Evolutionary conservation across 92 coral and sea anemone genomes (phyloP).

Genomic region (Palythoa heliodiscus): DNA sequence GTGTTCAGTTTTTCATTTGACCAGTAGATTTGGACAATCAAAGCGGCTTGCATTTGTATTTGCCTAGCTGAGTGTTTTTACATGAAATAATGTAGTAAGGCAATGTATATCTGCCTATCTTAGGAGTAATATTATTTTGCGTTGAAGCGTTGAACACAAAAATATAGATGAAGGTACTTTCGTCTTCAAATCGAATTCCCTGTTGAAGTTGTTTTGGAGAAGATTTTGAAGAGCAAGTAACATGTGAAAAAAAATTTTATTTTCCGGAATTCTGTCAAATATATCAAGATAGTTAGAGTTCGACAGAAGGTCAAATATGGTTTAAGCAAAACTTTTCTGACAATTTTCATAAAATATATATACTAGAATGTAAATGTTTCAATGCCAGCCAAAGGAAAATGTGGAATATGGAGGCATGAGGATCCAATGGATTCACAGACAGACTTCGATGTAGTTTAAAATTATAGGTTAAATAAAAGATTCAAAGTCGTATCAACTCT

Average conservation of each 20-base stretch:
- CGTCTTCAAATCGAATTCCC: neutral
- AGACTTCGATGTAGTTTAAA: too few species aligned
- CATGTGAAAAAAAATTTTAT: neutral
- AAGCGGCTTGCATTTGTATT: constrained; percentile 5
- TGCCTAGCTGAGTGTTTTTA: constrained; percentile 5
- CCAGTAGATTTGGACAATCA: neutral
- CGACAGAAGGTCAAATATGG: neutral
- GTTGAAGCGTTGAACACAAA: constrained; percentile 12
- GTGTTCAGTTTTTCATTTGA: neutral
- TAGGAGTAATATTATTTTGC: neutral
- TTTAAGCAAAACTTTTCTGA: neutral
- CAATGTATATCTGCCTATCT: constrained; percentile 9
- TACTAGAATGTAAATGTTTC: too few species aligned
- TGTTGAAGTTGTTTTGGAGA: neutral
- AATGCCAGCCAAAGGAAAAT: too few species aligned
- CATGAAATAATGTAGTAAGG: constrained; percentile 26
- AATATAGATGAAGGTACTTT: neutral
- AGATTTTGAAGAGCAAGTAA: neutral
- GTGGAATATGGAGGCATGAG: too few species aligned
- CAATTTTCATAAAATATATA: too few species aligned
- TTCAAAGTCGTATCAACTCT: too few species aligned
- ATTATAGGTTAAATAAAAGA: too few species aligned
- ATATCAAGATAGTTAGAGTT: neutral
- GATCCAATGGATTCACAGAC: too few species aligned
- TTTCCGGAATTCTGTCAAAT: neutral